A percentile compares a stretch with the other conserved stretches of the same genome.
Evolutionary conservation across 2,888 invertebrate species (phyloP).

Genomic region (Eilema griseolum): DNA sequence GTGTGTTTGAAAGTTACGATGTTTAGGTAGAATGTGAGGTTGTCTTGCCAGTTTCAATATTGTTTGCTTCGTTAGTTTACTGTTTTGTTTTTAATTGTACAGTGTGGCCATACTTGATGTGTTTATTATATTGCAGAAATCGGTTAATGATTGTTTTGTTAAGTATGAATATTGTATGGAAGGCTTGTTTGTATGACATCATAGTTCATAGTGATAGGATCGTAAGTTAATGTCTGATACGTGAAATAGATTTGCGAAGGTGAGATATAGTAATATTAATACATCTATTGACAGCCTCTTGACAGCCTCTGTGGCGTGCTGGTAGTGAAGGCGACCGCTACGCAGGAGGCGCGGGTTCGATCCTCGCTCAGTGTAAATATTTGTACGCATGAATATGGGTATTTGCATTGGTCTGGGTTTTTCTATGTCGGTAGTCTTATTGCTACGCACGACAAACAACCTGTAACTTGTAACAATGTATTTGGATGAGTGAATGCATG

Average conservation of each 20-base stretch:
- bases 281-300: too few species aligned
- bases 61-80: conserved; percentile 69
- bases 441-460: too few species aligned
- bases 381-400: too few species aligned
- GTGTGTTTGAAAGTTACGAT: conserved; percentile 34
- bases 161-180: conserved; percentile 12
- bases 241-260: background rate
- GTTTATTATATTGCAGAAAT: conserved; percentile 34
- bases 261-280: too few species aligned
- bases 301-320: too few species aligned
- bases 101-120: conserved; percentile 38
- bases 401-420: too few species aligned
- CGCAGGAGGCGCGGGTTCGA: too few species aligned
- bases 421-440: too few species aligned
- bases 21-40: conserved; percentile 37
- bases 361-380: too few species aligned
- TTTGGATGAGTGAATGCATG: too few species aligned
- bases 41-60: conserved; percentile 59
- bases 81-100: conserved; percentile 53
- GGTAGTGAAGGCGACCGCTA: too few species aligned
- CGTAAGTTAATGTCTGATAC: background rate
- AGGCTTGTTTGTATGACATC: background rate
- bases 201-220: background rate
- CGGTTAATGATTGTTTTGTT: conserved; percentile 36
- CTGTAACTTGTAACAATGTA: too few species aligned